These are phyloP conservation scores for Neuroterus valhalla DNA, from an alignment of 1,140 invertebrate genomes.

Conservation along the genomic window DNA sequence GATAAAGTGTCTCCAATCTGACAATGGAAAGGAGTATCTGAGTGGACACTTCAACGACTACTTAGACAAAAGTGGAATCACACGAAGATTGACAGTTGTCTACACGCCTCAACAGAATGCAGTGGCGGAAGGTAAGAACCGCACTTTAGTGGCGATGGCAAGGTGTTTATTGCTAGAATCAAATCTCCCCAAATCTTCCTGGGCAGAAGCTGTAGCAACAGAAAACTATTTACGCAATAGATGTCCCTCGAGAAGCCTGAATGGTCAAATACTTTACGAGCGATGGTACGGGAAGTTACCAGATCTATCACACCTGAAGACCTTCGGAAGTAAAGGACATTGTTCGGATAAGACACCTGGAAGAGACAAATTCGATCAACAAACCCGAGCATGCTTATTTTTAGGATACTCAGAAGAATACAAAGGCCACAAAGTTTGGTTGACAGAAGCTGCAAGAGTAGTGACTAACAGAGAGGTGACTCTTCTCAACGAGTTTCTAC, in stretches of 20 bases:
- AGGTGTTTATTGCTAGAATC: constrained; percentile 61
- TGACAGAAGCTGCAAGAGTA: constrained; percentile 33
- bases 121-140: constrained; percentile 40
- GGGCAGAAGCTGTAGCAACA: constrained; percentile 68
- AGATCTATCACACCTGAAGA: constrained; percentile 60
- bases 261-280: constrained; percentile 54
- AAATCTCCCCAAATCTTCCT: constrained; percentile 56
- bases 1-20: constrained; percentile 39
- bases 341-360: constrained; percentile 55
- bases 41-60: constrained; percentile 37
- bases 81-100: constrained; percentile 34
- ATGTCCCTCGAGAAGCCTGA: constrained; percentile 47
- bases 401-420: constrained; percentile 64
- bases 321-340: constrained; percentile 69
- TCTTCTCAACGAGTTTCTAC: constrained; percentile 31
- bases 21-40: constrained; percentile 43
- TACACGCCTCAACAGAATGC: constrained; percentile 48
- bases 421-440: constrained; percentile 61
- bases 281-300: constrained; percentile 55
- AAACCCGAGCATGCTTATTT: constrained; percentile 58
- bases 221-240: constrained; percentile 66
- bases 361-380: constrained; percentile 60
- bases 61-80: constrained; percentile 42
- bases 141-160: constrained; percentile 61
- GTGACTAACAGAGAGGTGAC: constrained; percentile 34